Evolutionary conservation across 2,888 invertebrate species (phyloP), one percentile per base, ranked within the genome.

Genomic region (Leptopilina myrica): DNA sequence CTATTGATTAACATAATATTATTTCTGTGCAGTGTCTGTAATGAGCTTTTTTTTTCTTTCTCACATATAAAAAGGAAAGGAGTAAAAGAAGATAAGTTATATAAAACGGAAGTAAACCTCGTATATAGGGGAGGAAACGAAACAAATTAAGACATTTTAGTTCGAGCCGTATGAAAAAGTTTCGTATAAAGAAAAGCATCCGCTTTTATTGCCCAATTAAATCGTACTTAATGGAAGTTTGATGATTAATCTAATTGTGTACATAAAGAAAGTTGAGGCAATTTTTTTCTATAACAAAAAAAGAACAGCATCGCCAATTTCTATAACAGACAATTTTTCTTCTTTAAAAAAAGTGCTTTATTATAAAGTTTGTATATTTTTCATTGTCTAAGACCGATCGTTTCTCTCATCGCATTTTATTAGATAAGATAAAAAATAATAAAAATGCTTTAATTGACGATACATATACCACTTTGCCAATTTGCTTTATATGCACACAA

Each of bases 371-470:
- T 12, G 12, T 69, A 26, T 53, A 33, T 53, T 69, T 69, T 12
- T 69, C 53, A 53, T 7, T 69, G 69, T 12, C 53, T 26, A 26
- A 69, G 26, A 69, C 53, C 53, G 49, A 14, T 69, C 26, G 6
- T 53, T 69, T 53, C 46, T 53, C 14, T 53, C 14, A 26, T 53
- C 20, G 4, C n/a, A 49, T 49, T 11, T 49, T 9, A 11, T 11
- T 49, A 7, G 53, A 53, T 69, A 69, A 69, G 53, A 8, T 26
- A 33, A 20, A 3, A 20, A 26, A 69, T 2, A 49, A 46, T 26
- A 69, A 69, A 20, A 69, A 15, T 12, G n/a, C 4, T 33, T 14
- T 11, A 65, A 65, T 64, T 12, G 26, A 40, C 15, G 56, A 43
- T 46, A n/a, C n/a, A 33, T 33, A 33, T 33, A 33, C 33, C n/a